Conservation (phyloP, 2,797 vertebrate genomes). For the Falco peregrinus region DNA sequence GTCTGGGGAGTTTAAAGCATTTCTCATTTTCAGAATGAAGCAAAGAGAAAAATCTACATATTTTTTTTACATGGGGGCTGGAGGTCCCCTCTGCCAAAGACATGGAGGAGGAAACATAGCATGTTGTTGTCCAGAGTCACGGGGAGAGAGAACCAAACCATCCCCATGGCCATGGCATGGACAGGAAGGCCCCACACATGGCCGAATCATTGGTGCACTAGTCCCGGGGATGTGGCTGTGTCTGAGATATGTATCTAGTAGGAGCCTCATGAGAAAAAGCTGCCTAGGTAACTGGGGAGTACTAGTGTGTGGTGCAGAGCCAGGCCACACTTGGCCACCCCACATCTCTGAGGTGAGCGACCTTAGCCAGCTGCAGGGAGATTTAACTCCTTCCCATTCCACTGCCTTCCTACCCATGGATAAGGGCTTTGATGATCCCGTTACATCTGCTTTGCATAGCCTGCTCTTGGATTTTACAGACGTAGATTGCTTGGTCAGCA, state of each 20-base stretch:
- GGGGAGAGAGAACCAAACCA: neutral
- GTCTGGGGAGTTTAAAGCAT: neutral
- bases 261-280: neutral
- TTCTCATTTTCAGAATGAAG: neutral
- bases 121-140: neutral
- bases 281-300: neutral
- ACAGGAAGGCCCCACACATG: neutral
- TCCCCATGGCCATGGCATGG: neutral
- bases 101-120: neutral
- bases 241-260: neutral
- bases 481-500: neutral
- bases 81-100: neutral
- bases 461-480: neutral
- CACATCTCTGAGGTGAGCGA: rapidly evolving
- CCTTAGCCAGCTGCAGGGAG: neutral
- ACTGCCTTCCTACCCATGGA: neutral
- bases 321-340: rapidly evolving
- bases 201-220: neutral
- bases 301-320: neutral
- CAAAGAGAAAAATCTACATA: neutral
- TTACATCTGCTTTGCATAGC: neutral
- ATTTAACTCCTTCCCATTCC: neutral
- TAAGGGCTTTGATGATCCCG: neutral
- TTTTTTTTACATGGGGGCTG: neutral
- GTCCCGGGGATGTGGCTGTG: neutral